Percentiles rank a stretch among this genome's conserved stretches.
phyloP scores from a whole-genome alignment of 1,140 invertebrate species.

The Zeugodacus cucurbitae region DNA sequence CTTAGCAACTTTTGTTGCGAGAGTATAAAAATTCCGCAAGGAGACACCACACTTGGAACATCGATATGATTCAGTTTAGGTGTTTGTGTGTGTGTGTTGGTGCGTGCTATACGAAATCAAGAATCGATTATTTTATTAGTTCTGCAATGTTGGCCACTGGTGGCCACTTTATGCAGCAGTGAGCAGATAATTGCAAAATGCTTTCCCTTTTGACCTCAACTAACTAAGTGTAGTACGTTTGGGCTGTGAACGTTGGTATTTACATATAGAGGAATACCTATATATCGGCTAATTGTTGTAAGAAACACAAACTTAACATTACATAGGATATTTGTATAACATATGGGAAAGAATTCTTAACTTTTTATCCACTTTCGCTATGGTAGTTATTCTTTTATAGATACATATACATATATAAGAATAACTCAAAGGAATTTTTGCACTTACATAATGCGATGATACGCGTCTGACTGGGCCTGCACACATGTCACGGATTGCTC shows the following conservation, averaged over 20 bases:
- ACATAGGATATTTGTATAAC: too few relatives aligned
- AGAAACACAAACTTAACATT: too few relatives aligned
- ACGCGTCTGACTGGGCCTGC: slow-evolving; percentile 62
- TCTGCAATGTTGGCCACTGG: slow-evolving; percentile 27
- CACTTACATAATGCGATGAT: slow-evolving; percentile 66
- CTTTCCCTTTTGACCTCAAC: not conserved
- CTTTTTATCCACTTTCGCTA: not conserved
- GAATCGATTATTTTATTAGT: slow-evolving; percentile 38
- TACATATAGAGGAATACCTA: too few relatives aligned
- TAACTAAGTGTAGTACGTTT: too few relatives aligned
- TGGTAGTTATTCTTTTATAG: too few relatives aligned
- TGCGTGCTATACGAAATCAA: not conserved
- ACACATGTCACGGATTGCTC: slow-evolving; percentile 65
- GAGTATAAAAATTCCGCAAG: too few relatives aligned
- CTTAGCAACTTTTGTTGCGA: too few relatives aligned
- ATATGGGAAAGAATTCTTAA: too few relatives aligned
- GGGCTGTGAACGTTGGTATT: too few relatives aligned
- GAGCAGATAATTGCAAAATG: slow-evolving; percentile 13
- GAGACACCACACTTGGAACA: too few relatives aligned
- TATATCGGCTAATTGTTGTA: too few relatives aligned
- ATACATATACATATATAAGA: not conserved
- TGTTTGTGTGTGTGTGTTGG: not conserved
- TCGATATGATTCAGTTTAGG: too few relatives aligned
- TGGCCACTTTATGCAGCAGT: not conserved
- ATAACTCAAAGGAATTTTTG: not conserved